Base-by-base conservation (phyloP, 2,113 vertebrate species). In the Lathamus discolor region DNA sequence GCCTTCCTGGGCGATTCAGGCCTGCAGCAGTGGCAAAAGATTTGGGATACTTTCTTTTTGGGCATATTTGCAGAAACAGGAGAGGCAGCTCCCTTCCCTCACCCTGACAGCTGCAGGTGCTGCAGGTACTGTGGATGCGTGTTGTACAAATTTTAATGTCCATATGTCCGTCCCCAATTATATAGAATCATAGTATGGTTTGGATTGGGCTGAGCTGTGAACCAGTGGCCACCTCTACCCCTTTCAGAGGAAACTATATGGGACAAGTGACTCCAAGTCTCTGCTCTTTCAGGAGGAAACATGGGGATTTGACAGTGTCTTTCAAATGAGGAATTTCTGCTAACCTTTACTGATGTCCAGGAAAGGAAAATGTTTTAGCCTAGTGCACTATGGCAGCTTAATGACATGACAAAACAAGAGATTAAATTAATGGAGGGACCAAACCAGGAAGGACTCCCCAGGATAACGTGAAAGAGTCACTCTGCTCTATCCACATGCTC, bases 141-240 rank as follows among this genome's bases (percentile, higher is more conserved):
- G 24, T 14, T 48, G n/a, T 67, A 18, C 67, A 35, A 54, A 41
- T 48, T 9, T 72, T 73, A 28, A 7, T 20, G 23, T 41, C 82
- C 19, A 0, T 10, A 11, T 33, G 48, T 59, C 54, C 54, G 5
- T 70, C 61, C 51, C 13, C 20, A 64, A 24, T 35, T 54, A 41
- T 29, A n/a, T 24, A 24, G 57, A 59, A 59, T 35, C 57, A 59
- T 15, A 35, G 20, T 14, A 15, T n/a, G 6, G 8, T n/a, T 59
- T 22, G 22, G 57, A 13, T n/a, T 59, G 33, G 55, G 0, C 39
- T 48, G 35, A 83, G 33, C 43, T 0, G 1, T 0, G 0, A 25
- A 35, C 7, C 4, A 3, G 7, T 29, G 17, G 55, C 29, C 18
- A 13, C 10, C 22, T 13, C 18, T 33, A 14, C 15, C 20, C 25